Evolutionary conservation across 2,888 invertebrate genomes (phyloP).

Genomic region (Creontiades dilutus): DNA sequence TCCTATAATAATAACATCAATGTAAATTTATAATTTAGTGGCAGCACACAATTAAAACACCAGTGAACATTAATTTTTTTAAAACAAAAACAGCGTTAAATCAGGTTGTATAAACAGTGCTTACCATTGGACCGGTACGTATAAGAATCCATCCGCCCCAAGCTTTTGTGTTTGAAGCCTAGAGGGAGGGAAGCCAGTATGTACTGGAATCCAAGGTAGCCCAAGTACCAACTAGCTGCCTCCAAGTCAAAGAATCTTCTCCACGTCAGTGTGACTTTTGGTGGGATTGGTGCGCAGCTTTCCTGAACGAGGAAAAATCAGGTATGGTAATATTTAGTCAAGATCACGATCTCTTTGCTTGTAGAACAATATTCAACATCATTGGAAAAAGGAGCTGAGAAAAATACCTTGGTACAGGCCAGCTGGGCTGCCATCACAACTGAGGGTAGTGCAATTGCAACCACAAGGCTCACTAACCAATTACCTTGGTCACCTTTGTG

Average conservation of each 20-base stretch:
- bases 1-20: slow-evolving; percentile 69
- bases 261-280: slow-evolving; percentile 40
- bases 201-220: slow-evolving; percentile 72
- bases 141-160: slow-evolving; percentile 7
- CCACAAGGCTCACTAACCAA: slow-evolving; percentile 8
- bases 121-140: slow-evolving; percentile 69
- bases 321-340: too few relatives aligned
- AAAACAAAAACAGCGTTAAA: too few relatives aligned
- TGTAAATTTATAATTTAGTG: too few relatives aligned
- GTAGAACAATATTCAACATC: too few relatives aligned
- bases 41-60: too few relatives aligned
- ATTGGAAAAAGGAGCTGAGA: too few relatives aligned
- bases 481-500: slow-evolving; percentile 28
- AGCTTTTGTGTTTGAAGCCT: slow-evolving; percentile 67
- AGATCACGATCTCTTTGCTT: too few relatives aligned
- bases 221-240: slow-evolving; percentile 61
- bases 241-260: slow-evolving; percentile 57
- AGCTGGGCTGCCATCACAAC: slow-evolving; percentile 70
- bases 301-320: not conserved
- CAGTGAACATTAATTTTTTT: too few relatives aligned
- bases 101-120: not conserved
- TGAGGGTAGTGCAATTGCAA: slow-evolving; percentile 59
- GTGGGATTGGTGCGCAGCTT: slow-evolving; percentile 66
- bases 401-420: slow-evolving; percentile 72
- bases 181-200: slow-evolving; percentile 73